Percentiles rank a stretch among this genome's conserved stretches.
Conservation (phyloP, 2,888 invertebrate genomes). For the Scotopteryx bipunctaria region DNA sequence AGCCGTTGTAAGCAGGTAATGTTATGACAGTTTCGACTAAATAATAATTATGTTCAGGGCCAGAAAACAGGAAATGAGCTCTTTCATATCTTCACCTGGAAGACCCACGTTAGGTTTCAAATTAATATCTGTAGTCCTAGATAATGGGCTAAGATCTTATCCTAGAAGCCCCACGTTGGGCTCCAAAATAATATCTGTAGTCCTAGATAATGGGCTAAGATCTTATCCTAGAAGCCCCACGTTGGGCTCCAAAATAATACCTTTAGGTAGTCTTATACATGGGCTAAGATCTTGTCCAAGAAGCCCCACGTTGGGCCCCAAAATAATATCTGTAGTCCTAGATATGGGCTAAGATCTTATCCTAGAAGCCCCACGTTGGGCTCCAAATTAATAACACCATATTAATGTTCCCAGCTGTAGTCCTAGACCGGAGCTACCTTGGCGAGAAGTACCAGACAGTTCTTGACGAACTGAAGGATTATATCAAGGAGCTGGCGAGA, state of each 20-base stretch:
- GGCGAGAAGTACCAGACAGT: constrained; percentile 83
- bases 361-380: neutral
- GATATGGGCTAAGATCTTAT: too few relatives aligned
- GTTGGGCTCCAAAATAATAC: constrained; percentile 4
- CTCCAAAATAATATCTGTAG: neutral
- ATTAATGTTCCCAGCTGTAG: constrained; percentile 87
- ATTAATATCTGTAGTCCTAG: neutral
- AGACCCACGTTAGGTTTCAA: constrained; percentile 1
- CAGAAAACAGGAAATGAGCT: too few relatives aligned
- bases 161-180: neutral
- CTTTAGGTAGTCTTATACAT: too few relatives aligned
- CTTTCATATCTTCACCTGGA: too few relatives aligned
- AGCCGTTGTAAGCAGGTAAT: too few relatives aligned
- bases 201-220: too few relatives aligned
- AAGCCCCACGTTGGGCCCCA: constrained; percentile 2
- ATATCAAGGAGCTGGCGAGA: constrained; percentile 85
- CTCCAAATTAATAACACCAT: neutral
- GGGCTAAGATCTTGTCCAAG: too few relatives aligned
- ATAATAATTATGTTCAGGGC: too few relatives aligned
- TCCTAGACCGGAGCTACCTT: constrained; percentile 87
- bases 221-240: neutral
- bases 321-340: neutral
- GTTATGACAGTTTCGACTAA: too few relatives aligned
- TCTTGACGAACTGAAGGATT: constrained; percentile 82
- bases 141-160: too few relatives aligned